Evolutionary conservation across 2,888 invertebrate species (phyloP).

Genomic region (Cryptus armator): DNA sequence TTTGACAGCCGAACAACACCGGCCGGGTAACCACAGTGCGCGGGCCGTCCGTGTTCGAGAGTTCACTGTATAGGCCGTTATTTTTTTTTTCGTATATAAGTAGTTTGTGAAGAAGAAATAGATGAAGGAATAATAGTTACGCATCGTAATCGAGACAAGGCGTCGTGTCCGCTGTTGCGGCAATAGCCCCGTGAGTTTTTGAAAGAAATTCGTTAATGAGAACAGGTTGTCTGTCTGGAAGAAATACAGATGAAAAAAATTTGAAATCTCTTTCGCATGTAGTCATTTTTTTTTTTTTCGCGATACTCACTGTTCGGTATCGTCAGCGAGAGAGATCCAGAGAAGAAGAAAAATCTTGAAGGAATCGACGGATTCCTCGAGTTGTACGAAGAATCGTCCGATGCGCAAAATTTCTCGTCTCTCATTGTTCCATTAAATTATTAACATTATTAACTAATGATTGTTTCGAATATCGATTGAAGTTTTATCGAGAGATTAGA

Average conservation of each 20-base stretch:
- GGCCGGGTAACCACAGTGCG: no score
- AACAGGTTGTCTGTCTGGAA: constrained; percentile 46
- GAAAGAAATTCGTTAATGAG: constrained; percentile 54
- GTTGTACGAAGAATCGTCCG: constrained; percentile 18
- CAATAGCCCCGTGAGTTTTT: neutral
- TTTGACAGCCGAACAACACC: no score
- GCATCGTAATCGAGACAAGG: constrained; percentile 39
- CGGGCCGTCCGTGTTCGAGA: neutral
- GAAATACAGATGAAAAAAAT: constrained; percentile 48
- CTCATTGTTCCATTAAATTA: constrained; percentile 2
- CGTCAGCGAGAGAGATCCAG: neutral
- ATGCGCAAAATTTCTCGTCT: constrained; percentile 7
- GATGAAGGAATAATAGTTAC: constrained; percentile 24
- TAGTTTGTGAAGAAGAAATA: constrained; percentile 60
- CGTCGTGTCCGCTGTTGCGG: constrained; percentile 20
- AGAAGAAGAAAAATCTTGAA: constrained; percentile 36
- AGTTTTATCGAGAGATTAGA: constrained; percentile 40
- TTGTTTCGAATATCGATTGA: constrained; percentile 63
- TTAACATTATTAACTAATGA: constrained; percentile 63
- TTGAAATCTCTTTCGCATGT: neutral
- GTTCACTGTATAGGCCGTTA: constrained; percentile 45
- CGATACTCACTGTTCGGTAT: constrained; percentile 39
- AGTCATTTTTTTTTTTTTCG: neutral
- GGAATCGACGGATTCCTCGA: constrained; percentile 21
- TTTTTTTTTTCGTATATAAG: constrained; percentile 44